Conservation (phyloP, 1,140 invertebrate species). For the Drosophila trapezifrons region DNA sequence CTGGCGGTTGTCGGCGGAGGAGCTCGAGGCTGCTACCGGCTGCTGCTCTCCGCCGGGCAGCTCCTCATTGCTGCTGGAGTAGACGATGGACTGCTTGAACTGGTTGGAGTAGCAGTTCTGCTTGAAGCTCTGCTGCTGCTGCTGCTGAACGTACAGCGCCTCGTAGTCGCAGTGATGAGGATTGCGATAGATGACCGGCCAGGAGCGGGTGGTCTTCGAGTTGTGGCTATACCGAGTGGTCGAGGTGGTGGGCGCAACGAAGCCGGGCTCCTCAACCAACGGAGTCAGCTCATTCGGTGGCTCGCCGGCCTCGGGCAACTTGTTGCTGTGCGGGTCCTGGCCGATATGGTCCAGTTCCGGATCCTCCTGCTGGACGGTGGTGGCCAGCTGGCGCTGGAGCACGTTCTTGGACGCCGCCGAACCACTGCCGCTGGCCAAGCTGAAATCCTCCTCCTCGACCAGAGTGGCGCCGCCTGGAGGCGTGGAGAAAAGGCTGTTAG, state of each 20-base stretch:
- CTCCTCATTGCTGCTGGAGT: conserved; percentile 81
- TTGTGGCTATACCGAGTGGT: conserved; percentile 77
- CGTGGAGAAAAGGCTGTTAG: conserved; percentile 83
- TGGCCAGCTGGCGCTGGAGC: conserved; percentile 70
- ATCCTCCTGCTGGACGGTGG: conserved; percentile 65
- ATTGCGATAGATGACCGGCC: conserved; percentile 84
- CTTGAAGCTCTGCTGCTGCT: conserved; percentile 66
- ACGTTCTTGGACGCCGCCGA: conserved; percentile 54
- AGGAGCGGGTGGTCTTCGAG: conserved; percentile 81
- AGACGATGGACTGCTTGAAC: conserved; percentile 81
- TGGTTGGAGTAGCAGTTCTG: conserved; percentile 83
- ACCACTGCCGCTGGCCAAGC: conserved; percentile 68
- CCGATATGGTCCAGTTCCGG: conserved; percentile 39
- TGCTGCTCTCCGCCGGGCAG: conserved; percentile 43
- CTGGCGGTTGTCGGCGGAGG: conserved; percentile 52
- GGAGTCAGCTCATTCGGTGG: conserved; percentile 70
- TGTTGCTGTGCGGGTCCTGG: conserved; percentile 43
- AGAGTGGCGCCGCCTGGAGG: conserved; percentile 76
- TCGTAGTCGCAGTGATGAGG: conserved; percentile 83
- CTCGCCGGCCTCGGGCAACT: conserved; percentile 28
- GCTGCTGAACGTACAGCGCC: conserved; percentile 78
- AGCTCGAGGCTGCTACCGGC: conserved; percentile 41
- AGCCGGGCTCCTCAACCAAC: conserved; percentile 60
- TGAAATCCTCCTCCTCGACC: conserved; percentile 83
- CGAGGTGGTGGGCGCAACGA: conserved; percentile 41